Percentiles rank a stretch among this genome's conserved stretches.
Conservation (phyloP, 2,797 vertebrate genomes). For the Otolemur crassicaudatus region DNA sequence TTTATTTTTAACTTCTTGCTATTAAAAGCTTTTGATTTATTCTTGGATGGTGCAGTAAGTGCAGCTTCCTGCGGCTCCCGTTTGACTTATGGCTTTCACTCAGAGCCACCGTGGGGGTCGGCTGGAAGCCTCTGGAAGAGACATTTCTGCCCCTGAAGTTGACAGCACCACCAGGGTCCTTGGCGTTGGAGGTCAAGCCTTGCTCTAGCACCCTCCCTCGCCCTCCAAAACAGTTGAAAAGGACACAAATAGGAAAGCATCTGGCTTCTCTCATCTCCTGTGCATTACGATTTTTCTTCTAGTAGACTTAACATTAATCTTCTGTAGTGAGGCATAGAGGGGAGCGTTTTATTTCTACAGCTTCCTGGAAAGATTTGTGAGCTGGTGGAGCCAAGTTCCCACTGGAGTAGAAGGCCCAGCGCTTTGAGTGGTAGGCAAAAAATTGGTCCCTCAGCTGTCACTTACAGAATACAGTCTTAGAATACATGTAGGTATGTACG, state of each 20-base stretch:
- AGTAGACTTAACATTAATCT: not conserved
- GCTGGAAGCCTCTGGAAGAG: not conserved
- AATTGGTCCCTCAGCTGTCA: not conserved
- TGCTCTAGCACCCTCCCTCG: not conserved
- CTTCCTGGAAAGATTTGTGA: not conserved
- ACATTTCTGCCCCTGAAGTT: not conserved
- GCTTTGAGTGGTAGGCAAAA: not conserved
- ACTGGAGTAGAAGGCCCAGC: not conserved
- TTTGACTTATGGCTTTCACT: slow-evolving; percentile 1
- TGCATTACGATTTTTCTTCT: slow-evolving; percentile 28
- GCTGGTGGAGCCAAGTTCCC: not conserved
- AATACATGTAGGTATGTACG: not conserved
- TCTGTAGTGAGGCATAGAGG: not conserved
- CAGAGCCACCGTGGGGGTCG: not conserved
- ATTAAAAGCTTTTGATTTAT: slow-evolving; percentile 67
- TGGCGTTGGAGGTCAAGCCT: slow-evolving; percentile 14
- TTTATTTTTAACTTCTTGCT: slow-evolving; percentile 77
- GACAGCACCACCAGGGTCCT: not conserved
- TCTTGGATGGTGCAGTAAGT: not conserved
- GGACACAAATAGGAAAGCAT: slow-evolving; percentile 26
- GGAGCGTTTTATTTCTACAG: not conserved
- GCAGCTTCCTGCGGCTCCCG: slow-evolving; percentile 28
- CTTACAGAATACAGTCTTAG: not conserved
- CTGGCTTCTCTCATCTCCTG: not conserved
- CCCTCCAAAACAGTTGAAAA: not conserved